Evolutionary conservation across 2,888 invertebrate genomes (phyloP), one percentile per base, ranked within the genome.

Genomic region (Scaptomyza flava): DNA sequence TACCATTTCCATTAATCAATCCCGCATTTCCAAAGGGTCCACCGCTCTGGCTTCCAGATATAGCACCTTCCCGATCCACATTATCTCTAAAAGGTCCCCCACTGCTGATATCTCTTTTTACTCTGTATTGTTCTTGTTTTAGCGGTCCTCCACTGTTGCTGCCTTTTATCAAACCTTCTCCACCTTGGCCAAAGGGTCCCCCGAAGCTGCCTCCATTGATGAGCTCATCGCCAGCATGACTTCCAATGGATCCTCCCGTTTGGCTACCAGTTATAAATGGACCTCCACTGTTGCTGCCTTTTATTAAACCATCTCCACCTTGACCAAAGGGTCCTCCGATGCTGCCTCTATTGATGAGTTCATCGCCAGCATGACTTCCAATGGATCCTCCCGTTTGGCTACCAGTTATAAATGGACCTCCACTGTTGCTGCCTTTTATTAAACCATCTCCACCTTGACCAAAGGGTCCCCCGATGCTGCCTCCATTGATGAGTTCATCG

Each of bases 11-110:
- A 12, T n/a, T 17, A 9, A 27, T 7, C 2, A 51, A 20, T n/a
- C 36, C 56, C 2, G 12, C 14, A 7, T 2, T 14, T 14, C 46
- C 57, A 23, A 52, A 52, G 6, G 67, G 66, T 17, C 66, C 66
- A 7, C 46, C 65, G n/a, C 2, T 57, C 1, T 8, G 9, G 14
- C 17, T 12, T 7, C 30, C 20, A 30, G 50, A 12, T 38, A 17
- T 47, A 23, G 20, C 17, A 36, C n/a, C n/a, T n/a, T 1, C 36
- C 3, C 33, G 33, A 9, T 33, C 33, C 8, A 33, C 9, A 33
- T 9, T 33, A 2, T 8, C 33, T 33, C 9, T 33, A 2, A 31
- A 31, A 9, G 8, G 9, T 9, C 31, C 31, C 12, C 38, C 38
- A 38, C 38, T 14, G 38, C 6, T 38, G 14, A 8, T 41, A 1